Evolutionary conservation across 2,888 invertebrate species (phyloP).

Genomic region (Pterostichus niger): DNA sequence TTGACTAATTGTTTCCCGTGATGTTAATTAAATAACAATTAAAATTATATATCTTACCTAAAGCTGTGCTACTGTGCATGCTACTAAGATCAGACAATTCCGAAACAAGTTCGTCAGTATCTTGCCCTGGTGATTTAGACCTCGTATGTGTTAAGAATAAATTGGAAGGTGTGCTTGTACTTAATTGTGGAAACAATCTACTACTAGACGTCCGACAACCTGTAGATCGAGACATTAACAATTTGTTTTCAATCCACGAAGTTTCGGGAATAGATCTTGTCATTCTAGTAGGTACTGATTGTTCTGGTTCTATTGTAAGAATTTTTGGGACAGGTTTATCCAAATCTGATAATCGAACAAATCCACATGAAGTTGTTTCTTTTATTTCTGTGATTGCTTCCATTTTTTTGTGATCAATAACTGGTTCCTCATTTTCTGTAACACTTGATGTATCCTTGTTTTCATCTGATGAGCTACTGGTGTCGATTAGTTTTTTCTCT

Average conservation of each 20-base stretch:
- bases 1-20: neutral
- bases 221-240: slow-evolving; percentile 82
- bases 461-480: slow-evolving; percentile 59
- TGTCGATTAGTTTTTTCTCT: slow-evolving; percentile 56
- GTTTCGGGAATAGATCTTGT: slow-evolving; percentile 85
- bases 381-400: slow-evolving; percentile 77
- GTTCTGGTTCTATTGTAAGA: slow-evolving; percentile 75
- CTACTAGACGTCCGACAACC: slow-evolving; percentile 79
- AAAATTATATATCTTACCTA: slow-evolving; percentile 70
- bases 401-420: slow-evolving; percentile 70
- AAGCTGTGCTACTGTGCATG: slow-evolving; percentile 79
- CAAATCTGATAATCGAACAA: slow-evolving; percentile 89
- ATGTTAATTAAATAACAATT: slow-evolving; percentile 22
- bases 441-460: slow-evolving; percentile 67
- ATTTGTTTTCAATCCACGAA: slow-evolving; percentile 82
- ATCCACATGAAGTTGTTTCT: slow-evolving; percentile 76
- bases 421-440: slow-evolving; percentile 72
- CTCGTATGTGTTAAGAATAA: slow-evolving; percentile 60
- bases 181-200: slow-evolving; percentile 82
- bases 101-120: slow-evolving; percentile 73
- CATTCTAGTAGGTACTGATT: slow-evolving; percentile 79
- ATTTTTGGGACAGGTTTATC: slow-evolving; percentile 83
- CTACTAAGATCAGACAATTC: slow-evolving; percentile 77
- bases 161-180: slow-evolving; percentile 72
- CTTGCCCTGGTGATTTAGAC: slow-evolving; percentile 63